These are phyloP conservation scores for Pyrrhosoma nymphula DNA, from an alignment of 2,888 invertebrate genomes.

Conservation along the genomic window DNA sequence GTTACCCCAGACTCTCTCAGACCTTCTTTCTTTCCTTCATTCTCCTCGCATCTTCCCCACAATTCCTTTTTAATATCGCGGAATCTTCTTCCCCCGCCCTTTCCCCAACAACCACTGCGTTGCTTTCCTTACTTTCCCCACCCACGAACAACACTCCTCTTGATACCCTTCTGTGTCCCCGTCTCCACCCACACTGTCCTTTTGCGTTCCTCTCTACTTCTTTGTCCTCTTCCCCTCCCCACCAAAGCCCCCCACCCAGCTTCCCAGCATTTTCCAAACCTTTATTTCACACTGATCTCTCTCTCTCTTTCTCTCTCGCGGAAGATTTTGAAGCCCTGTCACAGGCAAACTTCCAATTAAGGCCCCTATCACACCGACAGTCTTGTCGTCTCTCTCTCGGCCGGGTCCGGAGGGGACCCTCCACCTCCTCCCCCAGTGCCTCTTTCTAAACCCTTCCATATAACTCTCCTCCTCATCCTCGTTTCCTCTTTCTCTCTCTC, in stretches of 20 bases:
- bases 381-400: conserved; percentile 22
- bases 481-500: conserved; percentile 9
- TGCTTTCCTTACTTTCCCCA: neutral
- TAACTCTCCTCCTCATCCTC: neutral
- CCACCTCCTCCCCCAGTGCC: neutral
- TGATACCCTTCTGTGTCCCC: neutral
- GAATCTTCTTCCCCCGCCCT: no score
- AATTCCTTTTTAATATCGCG: neutral
- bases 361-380: conserved; percentile 46
- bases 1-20: neutral
- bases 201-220: neutral
- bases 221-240: neutral
- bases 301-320: neutral
- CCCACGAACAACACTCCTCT: neutral
- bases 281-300: conserved; percentile 25
- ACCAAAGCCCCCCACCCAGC: neutral
- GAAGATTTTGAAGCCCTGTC: conserved; percentile 54
- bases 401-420: neutral
- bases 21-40: neutral
- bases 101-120: no score
- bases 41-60: neutral
- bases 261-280: conserved; percentile 34
- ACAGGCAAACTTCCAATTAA: conserved; percentile 54
- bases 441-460: neutral
- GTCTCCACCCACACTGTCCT: neutral